These are phyloP conservation scores for Sylvia borin DNA, from an alignment of 2,797 vertebrate genomes.

Conservation along the genomic window DNA sequence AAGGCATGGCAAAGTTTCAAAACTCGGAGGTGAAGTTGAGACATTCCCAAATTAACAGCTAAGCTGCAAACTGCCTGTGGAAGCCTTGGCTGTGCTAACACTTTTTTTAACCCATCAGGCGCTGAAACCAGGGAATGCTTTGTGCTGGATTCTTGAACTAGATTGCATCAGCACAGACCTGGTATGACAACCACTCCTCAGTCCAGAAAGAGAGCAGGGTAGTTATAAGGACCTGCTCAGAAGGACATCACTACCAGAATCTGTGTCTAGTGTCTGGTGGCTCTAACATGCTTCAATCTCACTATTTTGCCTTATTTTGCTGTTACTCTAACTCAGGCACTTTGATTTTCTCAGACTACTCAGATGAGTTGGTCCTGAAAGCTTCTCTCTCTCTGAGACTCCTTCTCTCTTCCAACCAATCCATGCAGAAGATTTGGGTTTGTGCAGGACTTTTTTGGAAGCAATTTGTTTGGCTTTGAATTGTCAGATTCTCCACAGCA, in stretches of 20 bases:
- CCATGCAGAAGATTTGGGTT: not conserved
- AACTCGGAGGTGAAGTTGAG: slow-evolving; percentile 13
- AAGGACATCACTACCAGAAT: not conserved
- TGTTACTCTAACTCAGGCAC: not conserved
- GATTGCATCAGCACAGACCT: accelerated
- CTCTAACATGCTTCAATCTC: not conserved
- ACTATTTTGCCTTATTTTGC: not conserved
- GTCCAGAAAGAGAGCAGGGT: not conserved
- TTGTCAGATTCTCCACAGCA: not conserved
- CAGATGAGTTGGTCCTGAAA: not conserved
- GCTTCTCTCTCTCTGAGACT: not conserved
- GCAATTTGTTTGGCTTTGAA: not conserved
- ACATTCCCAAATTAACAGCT: not conserved
- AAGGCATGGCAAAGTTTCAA: not conserved
- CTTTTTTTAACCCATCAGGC: not conserved
- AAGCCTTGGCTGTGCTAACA: not conserved
- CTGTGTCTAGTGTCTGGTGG: not conserved
- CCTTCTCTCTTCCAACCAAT: not conserved
- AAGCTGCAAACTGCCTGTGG: not conserved
- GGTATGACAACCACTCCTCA: no score
- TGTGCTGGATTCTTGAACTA: not conserved
- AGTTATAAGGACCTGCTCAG: not conserved
- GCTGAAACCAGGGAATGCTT: not conserved
- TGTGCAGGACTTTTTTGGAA: not conserved
- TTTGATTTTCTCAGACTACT: not conserved